Evolutionary conservation across 92 coral and sea anemone species (phyloP).

Genomic region (Umimayanthus chanpuru): DNA sequence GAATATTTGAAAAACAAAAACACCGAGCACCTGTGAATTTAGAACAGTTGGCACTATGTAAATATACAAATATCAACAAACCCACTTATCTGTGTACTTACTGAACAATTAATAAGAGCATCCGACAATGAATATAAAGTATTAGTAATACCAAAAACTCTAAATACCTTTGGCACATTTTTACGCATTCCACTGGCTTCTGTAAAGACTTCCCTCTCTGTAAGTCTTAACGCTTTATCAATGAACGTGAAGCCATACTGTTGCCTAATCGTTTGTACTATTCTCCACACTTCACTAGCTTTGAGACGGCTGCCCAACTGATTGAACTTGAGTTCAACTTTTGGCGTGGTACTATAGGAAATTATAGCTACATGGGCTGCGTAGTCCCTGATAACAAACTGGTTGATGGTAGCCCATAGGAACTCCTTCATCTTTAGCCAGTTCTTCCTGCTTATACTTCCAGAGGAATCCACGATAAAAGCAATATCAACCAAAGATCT

Average conservation of each 20-base stretch:
- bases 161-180: conserved; percentile 31
- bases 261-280: conserved; percentile 6
- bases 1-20: too few relatives aligned
- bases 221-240: conserved; percentile 39
- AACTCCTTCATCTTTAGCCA: conserved; percentile 40
- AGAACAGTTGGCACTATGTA: background rate
- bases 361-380: conserved; percentile 29
- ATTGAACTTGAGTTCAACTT: conserved; percentile 20
- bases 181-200: conserved; percentile 39
- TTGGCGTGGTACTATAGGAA: conserved; percentile 16
- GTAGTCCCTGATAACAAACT: conserved; percentile 16
- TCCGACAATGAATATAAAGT: background rate
- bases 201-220: conserved; percentile 35
- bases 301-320: background rate
- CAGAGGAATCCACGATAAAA: conserved; percentile 44
- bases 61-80: background rate
- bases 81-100: background rate
- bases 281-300: background rate
- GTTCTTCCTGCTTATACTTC: conserved; percentile 19
- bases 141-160: background rate
- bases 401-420: conserved; percentile 9
- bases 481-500: conserved; percentile 38
- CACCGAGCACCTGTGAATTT: too few relatives aligned
- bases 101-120: background rate
- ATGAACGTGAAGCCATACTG: conserved; percentile 33